Evolutionary conservation across 1,140 invertebrate species (phyloP).

Genomic region (Amyelois transitella): DNA sequence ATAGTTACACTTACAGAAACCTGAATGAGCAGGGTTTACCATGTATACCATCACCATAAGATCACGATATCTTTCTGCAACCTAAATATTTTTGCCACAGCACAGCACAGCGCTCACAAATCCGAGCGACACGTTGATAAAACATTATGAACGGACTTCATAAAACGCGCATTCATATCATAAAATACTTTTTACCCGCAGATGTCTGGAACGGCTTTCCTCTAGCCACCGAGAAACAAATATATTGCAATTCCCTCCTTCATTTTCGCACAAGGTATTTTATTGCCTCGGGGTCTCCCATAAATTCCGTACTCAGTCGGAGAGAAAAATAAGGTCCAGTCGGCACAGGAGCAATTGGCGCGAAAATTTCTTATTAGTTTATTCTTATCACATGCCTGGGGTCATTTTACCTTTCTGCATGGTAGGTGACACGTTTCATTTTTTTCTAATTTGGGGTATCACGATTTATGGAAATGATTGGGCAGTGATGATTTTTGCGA

Average conservation of each 20-base stretch:
- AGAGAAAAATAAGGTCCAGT: conserved; percentile 64
- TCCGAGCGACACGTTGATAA: conserved; percentile 3
- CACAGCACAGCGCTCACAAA: conserved; percentile 1
- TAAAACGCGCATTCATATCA: conserved; percentile 25
- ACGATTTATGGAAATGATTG: too few species aligned
- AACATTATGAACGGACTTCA: conserved; percentile 25
- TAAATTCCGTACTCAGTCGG: conserved; percentile 69
- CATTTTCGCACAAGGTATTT: conserved; percentile 73
- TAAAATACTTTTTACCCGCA: conserved; percentile 55
- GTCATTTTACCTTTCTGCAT: conserved; percentile 8
- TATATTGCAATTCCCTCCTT: conserved; percentile 71
- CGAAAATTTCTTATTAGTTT: conserved; percentile 58
- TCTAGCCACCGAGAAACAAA: conserved; percentile 64
- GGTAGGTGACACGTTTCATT: conserved; percentile 1
- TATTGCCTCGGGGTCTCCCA: conserved; percentile 68
- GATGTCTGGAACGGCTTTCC: conserved; percentile 57
- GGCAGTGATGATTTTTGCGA: background rate
- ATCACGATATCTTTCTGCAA: background rate
- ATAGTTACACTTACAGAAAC: too few species aligned
- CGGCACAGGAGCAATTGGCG: conserved; percentile 51
- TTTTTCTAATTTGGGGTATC: background rate
- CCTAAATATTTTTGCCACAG: background rate
- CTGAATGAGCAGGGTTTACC: too few species aligned
- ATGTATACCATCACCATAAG: too few species aligned
- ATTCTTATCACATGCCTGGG: conserved; percentile 36